These are phyloP conservation scores for Vulpes lagopus DNA, from an alignment of 2,113 vertebrate genomes.

Conservation along the genomic window DNA sequence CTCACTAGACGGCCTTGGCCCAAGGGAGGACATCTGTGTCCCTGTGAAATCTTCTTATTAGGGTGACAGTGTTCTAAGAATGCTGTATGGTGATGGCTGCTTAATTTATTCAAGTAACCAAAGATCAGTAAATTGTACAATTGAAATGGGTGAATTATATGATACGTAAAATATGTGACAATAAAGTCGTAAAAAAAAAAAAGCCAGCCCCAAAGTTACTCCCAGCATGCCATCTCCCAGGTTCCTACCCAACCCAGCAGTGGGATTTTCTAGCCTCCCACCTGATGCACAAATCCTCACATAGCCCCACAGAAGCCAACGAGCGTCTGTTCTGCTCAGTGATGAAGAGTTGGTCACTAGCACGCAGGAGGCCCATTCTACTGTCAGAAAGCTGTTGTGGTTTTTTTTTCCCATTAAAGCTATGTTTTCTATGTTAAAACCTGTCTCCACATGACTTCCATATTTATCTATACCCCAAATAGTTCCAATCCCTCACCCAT, in stretches of 20 bases:
- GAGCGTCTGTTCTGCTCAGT: not conserved
- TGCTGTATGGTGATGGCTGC: not conserved
- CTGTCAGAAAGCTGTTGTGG: not conserved
- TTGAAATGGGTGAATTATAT: not conserved
- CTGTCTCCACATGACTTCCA: not conserved
- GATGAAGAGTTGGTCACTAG: not conserved
- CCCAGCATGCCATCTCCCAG: not conserved
- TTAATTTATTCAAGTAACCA: not conserved
- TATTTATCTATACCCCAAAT: not conserved
- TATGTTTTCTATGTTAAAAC: not conserved
- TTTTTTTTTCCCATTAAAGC: not conserved
- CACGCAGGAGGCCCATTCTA: not conserved
- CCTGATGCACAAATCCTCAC: not conserved
- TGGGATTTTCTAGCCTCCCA: not conserved
- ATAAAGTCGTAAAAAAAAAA: not conserved
- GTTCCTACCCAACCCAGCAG: not conserved
- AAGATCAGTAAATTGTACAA: not conserved
- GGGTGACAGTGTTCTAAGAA: not conserved
- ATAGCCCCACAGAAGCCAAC: not conserved
- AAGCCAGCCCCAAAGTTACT: not conserved
- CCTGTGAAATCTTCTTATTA: not conserved
- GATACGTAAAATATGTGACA: not conserved
- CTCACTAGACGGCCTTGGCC: not conserved
- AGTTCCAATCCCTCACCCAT: not conserved
- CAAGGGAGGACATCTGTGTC: not conserved